Base-by-base conservation (phyloP, 2,113 vertebrate genomes). In the Upupa epops region DNA sequence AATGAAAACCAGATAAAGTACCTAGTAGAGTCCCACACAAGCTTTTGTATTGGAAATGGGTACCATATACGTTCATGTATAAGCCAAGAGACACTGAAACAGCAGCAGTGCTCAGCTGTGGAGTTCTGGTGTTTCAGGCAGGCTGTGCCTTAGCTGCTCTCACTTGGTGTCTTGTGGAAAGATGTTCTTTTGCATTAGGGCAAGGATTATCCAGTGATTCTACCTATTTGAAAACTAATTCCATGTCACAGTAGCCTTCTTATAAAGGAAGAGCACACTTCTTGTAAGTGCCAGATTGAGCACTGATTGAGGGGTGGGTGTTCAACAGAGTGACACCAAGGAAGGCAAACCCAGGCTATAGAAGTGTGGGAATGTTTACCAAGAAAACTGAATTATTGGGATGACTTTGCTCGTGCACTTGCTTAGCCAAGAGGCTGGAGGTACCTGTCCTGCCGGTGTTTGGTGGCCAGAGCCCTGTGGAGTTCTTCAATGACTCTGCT, bases 401-500 rank as follows among this genome's bases (percentile, higher is more conserved):
- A 87, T 73, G 78, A 65, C 32, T 79, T 36, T 83, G 36, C 70
- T 79, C 81, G 52, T 89, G 84, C 87, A 89, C 60, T 73, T 61
- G 7, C 22, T 32, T 20, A 65, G 60, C 54, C 70, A 26, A n/a
- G 18, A 71, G 65, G 70, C 73, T 37, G 64, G 46, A 89, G 94
- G 92, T 93, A 99, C 99, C 99, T 99, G 97, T 99, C 99, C 97
- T 99, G 98, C n/a, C 98, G 98, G 66, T 99, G 99, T 95, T 99
- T 99, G 66, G 98, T 98, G 94, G 99, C 99, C 95, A 99, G 97
- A 4, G 99, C 98, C 15, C 99, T 97, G 96, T 99, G 99, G 79
- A 99, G 97, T 94, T 99, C 99, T 95, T 99, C 99, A 9, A 99
- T 99, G 97, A 99, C 98, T 80, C 98, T 98, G 97, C 98, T 99